These are phyloP conservation scores for Pteronotus mesoamericanus DNA, from an alignment of 2,797 vertebrate genomes.

Conservation along the genomic window DNA sequence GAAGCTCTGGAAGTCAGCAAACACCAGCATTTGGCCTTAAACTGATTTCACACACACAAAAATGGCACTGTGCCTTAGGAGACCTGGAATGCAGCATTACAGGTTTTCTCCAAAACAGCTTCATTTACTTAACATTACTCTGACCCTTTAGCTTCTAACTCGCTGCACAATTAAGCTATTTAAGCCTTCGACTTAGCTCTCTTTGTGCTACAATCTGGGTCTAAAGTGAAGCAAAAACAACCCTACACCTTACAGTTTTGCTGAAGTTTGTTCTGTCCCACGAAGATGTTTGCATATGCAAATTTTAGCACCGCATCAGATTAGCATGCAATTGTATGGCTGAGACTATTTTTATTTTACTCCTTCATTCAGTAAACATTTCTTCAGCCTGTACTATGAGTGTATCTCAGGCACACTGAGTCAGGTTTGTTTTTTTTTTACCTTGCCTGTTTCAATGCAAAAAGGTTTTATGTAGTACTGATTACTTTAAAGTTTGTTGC, in stretches of 20 bases:
- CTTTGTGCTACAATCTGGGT: constrained; percentile 41
- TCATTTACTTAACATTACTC: constrained; percentile 73
- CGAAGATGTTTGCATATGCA: constrained; percentile 30
- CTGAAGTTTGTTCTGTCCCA: constrained; percentile 10
- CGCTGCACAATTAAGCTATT: constrained; percentile 69
- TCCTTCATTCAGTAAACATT: constrained; percentile 9
- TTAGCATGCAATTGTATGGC: neutral
- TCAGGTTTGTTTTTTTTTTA: neutral
- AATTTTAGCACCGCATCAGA: constrained; percentile 22
- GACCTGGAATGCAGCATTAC: constrained; percentile 69
- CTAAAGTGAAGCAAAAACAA: constrained; percentile 59
- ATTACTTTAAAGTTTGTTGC: constrained; percentile 46
- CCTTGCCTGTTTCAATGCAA: neutral
- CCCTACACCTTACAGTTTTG: constrained; percentile 26
- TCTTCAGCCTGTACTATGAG: neutral
- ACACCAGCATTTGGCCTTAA: constrained; percentile 61
- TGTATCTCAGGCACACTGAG: neutral
- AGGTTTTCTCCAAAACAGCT: constrained; percentile 75
- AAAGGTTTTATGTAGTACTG: constrained; percentile 42
- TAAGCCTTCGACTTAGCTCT: constrained; percentile 56
- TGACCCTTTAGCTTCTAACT: constrained; percentile 69
- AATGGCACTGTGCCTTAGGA: constrained; percentile 60
- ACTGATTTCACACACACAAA: constrained; percentile 64
- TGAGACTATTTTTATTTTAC: constrained; percentile 35
- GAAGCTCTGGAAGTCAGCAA: constrained; percentile 47